phyloP scores from a whole-genome alignment of 1,140 invertebrate species.

The Drosophila suzukii region DNA sequence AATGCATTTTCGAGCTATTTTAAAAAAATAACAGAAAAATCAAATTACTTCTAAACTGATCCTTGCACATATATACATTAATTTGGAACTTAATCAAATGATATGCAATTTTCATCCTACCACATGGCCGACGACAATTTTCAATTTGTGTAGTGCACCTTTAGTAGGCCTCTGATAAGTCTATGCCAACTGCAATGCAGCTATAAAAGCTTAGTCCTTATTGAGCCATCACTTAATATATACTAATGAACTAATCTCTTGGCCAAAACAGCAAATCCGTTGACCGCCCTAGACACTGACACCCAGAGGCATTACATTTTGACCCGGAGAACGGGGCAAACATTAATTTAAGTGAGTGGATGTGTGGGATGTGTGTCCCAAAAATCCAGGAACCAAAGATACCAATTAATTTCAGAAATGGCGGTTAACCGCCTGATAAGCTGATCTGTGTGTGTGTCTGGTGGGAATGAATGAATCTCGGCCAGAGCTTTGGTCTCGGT shows the following conservation, averaged over 20 bases:
- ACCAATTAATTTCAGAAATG: constrained; percentile 77
- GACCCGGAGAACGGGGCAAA: constrained; percentile 15
- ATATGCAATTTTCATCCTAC: neutral
- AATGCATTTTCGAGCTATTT: too few species aligned
- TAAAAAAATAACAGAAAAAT: too few species aligned
- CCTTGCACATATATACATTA: neutral
- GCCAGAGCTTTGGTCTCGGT: constrained; percentile 14
- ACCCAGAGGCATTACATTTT: constrained; percentile 11
- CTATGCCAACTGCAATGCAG: constrained; percentile 26
- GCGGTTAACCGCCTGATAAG: constrained; percentile 67
- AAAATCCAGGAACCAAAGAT: constrained; percentile 31
- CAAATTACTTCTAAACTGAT: too few species aligned
- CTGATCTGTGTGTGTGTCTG: constrained; percentile 23
- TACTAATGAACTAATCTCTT: constrained; percentile 26
- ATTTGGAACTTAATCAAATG: neutral
- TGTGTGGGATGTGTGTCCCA: constrained; percentile 19
- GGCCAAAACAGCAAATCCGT: constrained; percentile 35
- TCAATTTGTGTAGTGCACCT: neutral
- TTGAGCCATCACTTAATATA: constrained; percentile 32
- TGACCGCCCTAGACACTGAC: constrained; percentile 30
- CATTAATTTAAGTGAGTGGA: constrained; percentile 40
- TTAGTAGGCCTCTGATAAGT: neutral
- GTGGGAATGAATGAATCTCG: constrained; percentile 41
- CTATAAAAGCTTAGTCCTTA: neutral
- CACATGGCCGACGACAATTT: neutral